phyloP scores from a whole-genome alignment of 2,888 invertebrate genomes.

The Pterobdella sp. region DNA sequence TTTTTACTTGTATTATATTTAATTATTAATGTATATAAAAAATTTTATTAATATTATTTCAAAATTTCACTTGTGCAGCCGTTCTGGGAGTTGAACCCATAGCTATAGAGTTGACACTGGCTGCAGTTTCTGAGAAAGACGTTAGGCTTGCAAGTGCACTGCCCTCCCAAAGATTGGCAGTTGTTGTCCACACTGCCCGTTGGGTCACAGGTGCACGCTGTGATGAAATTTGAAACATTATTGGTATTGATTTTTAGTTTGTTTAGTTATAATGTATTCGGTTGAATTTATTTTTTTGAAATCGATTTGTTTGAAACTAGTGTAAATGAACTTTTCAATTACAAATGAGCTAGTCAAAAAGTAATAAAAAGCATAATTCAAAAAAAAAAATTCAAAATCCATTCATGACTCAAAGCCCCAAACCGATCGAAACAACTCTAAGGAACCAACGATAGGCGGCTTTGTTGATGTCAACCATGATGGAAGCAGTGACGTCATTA shows the following conservation, averaged over 20 bases:
- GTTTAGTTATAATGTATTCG: no score
- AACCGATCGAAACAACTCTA: no score
- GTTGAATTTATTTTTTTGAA: no score
- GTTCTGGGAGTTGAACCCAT: slow-evolving; percentile 34
- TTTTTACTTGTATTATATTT: no score
- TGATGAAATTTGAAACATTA: neutral
- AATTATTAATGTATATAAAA: no score
- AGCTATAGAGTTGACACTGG: slow-evolving; percentile 39
- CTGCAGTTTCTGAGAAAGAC: slow-evolving; percentile 39
- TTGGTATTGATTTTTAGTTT: neutral
- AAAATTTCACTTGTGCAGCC: slow-evolving; percentile 40
- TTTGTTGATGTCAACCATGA: slow-evolving; percentile 33
- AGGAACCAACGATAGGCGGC: slow-evolving; percentile 28
- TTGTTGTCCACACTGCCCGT: slow-evolving; percentile 33
- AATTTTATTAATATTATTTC: no score
- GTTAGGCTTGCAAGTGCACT: slow-evolving; percentile 40
- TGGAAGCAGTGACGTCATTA: slow-evolving; percentile 31
- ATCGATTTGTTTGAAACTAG: no score
- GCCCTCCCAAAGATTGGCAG: slow-evolving; percentile 38
- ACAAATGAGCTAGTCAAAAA: no score
- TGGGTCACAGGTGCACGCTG: slow-evolving; percentile 38
- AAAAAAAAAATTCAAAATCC: no score
- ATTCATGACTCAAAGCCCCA: no score
- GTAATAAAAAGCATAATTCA: no score
- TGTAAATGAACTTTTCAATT: no score